These are phyloP conservation scores for Monomorium pharaonis DNA, from an alignment of 1,140 invertebrate species.

Conservation along the genomic window DNA sequence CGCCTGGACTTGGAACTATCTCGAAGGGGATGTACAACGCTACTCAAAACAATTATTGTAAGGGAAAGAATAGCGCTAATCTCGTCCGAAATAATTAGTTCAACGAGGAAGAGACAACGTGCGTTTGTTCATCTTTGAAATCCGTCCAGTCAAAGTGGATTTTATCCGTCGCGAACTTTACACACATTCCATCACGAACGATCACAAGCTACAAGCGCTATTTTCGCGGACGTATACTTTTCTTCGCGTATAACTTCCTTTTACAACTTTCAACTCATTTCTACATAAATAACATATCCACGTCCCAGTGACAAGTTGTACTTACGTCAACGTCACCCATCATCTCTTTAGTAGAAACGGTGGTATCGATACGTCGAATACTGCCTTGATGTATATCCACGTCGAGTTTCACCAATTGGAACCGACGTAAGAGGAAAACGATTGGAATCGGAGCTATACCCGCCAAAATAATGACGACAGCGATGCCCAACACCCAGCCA, in stretches of 20 bases:
- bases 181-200: constrained; percentile 42
- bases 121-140: background rate
- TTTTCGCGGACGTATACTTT: background rate
- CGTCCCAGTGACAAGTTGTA: constrained; percentile 71
- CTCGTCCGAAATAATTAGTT: constrained; percentile 11
- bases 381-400: constrained; percentile 95
- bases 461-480: constrained; percentile 90
- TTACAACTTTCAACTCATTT: constrained; percentile 3
- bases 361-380: constrained; percentile 94
- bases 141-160: background rate
- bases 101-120: background rate
- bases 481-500: constrained; percentile 93
- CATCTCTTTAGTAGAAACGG: constrained; percentile 96
- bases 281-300: constrained; percentile 14
- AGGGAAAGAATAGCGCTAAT: constrained; percentile 3
- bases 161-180: constrained; percentile 31
- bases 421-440: constrained; percentile 92
- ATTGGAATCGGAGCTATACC: constrained; percentile 94
- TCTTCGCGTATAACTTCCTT: background rate
- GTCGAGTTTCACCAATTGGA: constrained; percentile 93
- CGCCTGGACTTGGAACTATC: background rate
- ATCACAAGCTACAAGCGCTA: constrained; percentile 12
- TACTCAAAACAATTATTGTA: constrained; percentile 20
- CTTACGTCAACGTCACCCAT: constrained; percentile 95
- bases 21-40: background rate